These are phyloP conservation scores for Porites cylindrica DNA, from an alignment of 92 coral and sea anemone species.

Conservation along the genomic window DNA sequence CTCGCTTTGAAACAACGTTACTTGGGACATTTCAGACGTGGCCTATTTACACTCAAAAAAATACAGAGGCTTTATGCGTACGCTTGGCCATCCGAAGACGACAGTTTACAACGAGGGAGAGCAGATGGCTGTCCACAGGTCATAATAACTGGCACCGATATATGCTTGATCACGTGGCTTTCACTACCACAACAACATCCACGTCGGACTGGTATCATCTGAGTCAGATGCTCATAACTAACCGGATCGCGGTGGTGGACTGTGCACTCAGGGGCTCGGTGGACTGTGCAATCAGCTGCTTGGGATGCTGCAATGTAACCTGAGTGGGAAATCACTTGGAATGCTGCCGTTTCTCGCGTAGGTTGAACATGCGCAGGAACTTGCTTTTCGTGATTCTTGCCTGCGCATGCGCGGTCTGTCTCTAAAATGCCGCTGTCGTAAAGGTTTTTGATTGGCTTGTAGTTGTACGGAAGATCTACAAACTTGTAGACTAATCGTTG, in stretches of 20 bases:
- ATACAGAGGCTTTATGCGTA: background rate
- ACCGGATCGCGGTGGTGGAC: conserved; percentile 77
- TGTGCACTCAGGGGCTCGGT: conserved; percentile 61
- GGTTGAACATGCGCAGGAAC: background rate
- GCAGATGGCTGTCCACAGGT: conserved; percentile 84
- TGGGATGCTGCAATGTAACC: conserved; percentile 10
- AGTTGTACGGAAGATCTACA: conserved; percentile 93
- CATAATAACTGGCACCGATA: conserved; percentile 85
- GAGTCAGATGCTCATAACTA: conserved; percentile 46
- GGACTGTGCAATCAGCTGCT: conserved; percentile 58
- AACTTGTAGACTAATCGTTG: conserved; percentile 98
- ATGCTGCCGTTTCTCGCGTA: conserved; percentile 1
- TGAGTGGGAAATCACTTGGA: conserved; percentile 26
- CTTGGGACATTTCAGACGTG: too few relatives aligned
- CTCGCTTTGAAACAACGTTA: too few relatives aligned
- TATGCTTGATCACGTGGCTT: conserved; percentile 68
- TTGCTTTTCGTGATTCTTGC: background rate
- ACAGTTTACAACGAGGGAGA: conserved; percentile 28
- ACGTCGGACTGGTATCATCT: conserved; percentile 46
- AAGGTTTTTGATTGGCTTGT: conserved; percentile 82
- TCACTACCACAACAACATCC: conserved; percentile 20
- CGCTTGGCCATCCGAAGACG: conserved; percentile 21
- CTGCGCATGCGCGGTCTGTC: background rate
- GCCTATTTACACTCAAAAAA: background rate
- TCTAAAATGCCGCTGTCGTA: conserved; percentile 33